These are phyloP conservation scores for Bombycilla garrulus DNA, from an alignment of 2,113 vertebrate species.

Conservation along the genomic window DNA sequence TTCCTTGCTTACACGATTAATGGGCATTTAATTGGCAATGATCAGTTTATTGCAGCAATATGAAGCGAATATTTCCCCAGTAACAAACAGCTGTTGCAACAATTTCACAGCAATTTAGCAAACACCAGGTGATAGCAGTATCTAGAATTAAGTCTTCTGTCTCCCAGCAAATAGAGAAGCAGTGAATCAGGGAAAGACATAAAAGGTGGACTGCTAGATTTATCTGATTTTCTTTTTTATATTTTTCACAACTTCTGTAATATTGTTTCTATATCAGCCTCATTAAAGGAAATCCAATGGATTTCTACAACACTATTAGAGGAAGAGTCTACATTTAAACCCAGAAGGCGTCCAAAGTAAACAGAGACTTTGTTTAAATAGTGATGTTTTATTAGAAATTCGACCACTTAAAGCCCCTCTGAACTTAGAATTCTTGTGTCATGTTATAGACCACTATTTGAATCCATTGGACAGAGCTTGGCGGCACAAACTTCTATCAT, in stretches of 20 bases:
- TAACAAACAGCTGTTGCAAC: slow-evolving; percentile 93
- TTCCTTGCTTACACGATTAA: slow-evolving; percentile 96
- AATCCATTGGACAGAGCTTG: not conserved
- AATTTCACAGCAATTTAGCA: slow-evolving; percentile 86
- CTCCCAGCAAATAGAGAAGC: slow-evolving; percentile 22
- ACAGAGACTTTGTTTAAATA: not conserved
- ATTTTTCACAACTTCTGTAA: not conserved
- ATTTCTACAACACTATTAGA: not conserved
- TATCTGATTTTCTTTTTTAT: not conserved
- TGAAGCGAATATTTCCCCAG: slow-evolving; percentile 87
- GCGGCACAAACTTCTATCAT: not conserved
- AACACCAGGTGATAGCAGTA: slow-evolving; percentile 83
- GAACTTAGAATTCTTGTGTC: not conserved
- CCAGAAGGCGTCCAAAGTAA: not conserved
- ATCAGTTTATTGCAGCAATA: slow-evolving; percentile 94
- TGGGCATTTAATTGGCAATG: slow-evolving; percentile 98
- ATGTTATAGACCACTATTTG: not conserved
- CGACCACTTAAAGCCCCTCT: not conserved
- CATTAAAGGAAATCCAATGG: not conserved
- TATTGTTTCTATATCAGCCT: slow-evolving; percentile 5
- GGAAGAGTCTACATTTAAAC: not conserved
- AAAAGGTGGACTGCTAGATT: not conserved
- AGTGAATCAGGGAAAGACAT: not conserved
- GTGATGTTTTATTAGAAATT: not conserved
- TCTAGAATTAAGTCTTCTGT: slow-evolving; percentile 69